Evolutionary conservation across 2,797 vertebrate genomes (phyloP).

Genomic region (Gambelia wislizenii): DNA sequence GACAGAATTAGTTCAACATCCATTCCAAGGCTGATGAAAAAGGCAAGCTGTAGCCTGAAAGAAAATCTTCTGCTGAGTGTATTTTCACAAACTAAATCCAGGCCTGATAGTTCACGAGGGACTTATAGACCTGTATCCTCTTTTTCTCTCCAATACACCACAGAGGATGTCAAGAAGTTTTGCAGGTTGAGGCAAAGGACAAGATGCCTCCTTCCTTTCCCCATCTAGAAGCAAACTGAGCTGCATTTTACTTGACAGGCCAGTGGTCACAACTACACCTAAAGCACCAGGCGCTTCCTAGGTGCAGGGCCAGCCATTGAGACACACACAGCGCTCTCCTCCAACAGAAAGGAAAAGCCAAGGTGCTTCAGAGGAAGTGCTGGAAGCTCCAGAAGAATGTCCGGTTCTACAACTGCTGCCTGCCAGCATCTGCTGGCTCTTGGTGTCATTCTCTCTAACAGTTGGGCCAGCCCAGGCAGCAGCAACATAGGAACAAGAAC

Average conservation of each 20-base stretch:
- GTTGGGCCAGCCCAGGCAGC: not conserved
- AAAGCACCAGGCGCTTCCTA: not conserved
- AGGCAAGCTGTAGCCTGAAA: not conserved
- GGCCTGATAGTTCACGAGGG: not conserved
- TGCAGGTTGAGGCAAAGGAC: not conserved
- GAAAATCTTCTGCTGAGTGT: not conserved
- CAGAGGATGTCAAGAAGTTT: not conserved
- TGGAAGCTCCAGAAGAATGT: not conserved
- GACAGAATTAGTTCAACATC: conserved; percentile 2
- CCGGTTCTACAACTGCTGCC: not conserved
- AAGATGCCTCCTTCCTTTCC: not conserved
- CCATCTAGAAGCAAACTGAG: not conserved
- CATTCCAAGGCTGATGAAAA: not conserved
- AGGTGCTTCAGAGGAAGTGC: not conserved
- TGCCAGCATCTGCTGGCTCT: not conserved
- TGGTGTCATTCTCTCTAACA: not conserved
- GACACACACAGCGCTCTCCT: not conserved
- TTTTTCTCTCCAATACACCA: not conserved
- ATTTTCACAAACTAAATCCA: not conserved
- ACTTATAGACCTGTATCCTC: not conserved
- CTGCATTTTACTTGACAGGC: not conserved
- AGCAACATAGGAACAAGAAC: not conserved
- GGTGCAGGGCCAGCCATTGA: not conserved
- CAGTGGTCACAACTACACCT: not conserved
- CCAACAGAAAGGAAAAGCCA: not conserved